Conservation (phyloP, 2,797 vertebrate genomes). For the Pogoniulus pusillus region DNA sequence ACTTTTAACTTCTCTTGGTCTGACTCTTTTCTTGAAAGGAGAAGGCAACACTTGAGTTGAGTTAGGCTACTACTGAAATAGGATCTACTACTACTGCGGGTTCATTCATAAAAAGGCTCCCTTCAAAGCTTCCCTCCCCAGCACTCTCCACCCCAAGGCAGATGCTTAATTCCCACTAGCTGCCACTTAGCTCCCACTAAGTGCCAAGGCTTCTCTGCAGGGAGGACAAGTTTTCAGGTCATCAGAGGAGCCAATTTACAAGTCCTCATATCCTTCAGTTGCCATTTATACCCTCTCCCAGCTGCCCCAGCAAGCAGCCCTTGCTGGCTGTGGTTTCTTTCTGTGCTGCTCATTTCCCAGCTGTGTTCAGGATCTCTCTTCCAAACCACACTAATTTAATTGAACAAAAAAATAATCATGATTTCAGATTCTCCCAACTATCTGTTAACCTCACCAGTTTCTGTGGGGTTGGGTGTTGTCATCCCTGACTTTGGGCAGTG, state of each 20-base stretch:
- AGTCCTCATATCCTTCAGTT: background rate
- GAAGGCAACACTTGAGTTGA: background rate
- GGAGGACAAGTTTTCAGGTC: background rate
- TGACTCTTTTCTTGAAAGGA: background rate
- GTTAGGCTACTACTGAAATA: background rate
- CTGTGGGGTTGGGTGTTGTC: background rate
- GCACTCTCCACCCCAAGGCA: background rate
- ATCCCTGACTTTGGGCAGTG: background rate
- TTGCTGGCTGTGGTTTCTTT: slow-evolving; percentile 42
- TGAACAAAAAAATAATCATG: no score
- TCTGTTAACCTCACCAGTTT: background rate
- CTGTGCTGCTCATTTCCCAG: slow-evolving; percentile 27
- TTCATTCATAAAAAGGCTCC: background rate
- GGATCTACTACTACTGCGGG: background rate
- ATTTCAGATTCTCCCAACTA: background rate
- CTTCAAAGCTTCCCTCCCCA: background rate
- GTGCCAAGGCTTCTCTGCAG: background rate
- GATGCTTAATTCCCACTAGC: no score
- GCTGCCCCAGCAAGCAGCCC: background rate
- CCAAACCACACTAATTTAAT: background rate
- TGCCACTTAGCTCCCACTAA: background rate
- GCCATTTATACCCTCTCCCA: background rate
- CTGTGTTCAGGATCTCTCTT: slow-evolving; percentile 27
- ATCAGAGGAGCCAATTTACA: background rate
- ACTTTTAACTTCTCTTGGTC: background rate